Base-by-base conservation (phyloP, 2,888 invertebrate species). In the Gasteruption jaculator region DNA sequence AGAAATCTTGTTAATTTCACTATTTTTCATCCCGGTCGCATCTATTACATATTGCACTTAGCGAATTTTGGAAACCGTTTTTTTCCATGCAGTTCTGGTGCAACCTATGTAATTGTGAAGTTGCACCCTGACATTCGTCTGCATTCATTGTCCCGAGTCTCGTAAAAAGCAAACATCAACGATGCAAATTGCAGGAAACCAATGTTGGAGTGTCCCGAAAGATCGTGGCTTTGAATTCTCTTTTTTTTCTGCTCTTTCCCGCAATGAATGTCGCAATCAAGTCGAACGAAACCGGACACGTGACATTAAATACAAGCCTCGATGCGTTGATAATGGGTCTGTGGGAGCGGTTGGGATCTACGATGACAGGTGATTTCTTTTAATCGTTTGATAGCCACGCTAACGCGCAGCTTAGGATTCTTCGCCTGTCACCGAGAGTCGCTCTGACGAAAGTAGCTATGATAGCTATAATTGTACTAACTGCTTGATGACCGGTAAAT, bases 401-500 rank as follows among this genome's bases (percentile, higher is more conserved):
- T n/a, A n/a, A n/a, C 46, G 42, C 50, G 45, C 39, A 26, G 43
- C 46, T 38, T 31, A 30, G 46, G 41, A 26, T 27, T 20, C 27
- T 30, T 29, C 37, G 37, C 29, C 36, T 35, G 27, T 27, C 38
- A 35, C 25, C 26, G 6, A 18, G 39, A n/a, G 27, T 32, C 32
- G 49, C 50, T 49, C 52, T 60, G 61, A 62, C 63, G 59, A 63
- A 63, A 67, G 55, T 52, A 46, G 43, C 63, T 59, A 63, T 58
- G 67, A 68, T 68, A 59, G 61, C 57, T 54, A 65, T 61, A 63
- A 66, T 68, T 64, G 60, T 50, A 49, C 56, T 63, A 65, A 65
- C 60, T 61, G 58, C 65, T 63, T 62, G 66, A 68, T 67, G 63
- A 57, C 57, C 60, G 60, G 60, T 67, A 67, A 69, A 67, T 65